Evolutionary conservation across 2,888 invertebrate genomes (phyloP).

Genomic region (Pedicia rivosa): DNA sequence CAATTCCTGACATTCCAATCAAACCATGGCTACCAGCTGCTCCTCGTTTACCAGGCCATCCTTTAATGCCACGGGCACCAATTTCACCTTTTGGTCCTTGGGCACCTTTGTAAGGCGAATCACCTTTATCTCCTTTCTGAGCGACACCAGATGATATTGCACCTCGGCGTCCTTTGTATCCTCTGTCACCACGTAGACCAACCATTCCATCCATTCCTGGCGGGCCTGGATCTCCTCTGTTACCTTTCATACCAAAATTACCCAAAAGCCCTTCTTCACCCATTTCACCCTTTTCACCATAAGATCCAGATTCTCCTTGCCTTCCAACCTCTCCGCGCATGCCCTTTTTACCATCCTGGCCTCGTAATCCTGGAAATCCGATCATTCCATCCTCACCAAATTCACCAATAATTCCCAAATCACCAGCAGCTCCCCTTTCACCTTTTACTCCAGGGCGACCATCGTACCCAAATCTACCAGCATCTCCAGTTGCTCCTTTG

Average conservation of each 20-base stretch:
- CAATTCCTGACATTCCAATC: slow-evolving; percentile 36
- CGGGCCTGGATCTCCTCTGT: slow-evolving; percentile 26
- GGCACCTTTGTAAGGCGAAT: slow-evolving; percentile 27
- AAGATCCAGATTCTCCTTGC: slow-evolving; percentile 31
- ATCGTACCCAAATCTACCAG: slow-evolving; percentile 7
- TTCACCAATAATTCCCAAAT: slow-evolving; percentile 32
- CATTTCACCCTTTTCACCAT: slow-evolving; percentile 43
- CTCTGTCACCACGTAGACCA: slow-evolving; percentile 32
- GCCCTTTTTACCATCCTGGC: slow-evolving; percentile 42
- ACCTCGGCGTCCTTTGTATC: slow-evolving; percentile 15
- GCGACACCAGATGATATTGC: not conserved
- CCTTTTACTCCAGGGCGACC: slow-evolving; percentile 34
- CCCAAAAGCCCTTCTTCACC: slow-evolving; percentile 40
- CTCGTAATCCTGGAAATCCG: slow-evolving; percentile 37
- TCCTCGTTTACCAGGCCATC: too few species aligned
- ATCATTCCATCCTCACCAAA: slow-evolving; percentile 22
- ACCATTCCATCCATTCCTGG: slow-evolving; percentile 34
- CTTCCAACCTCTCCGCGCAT: slow-evolving; percentile 23
- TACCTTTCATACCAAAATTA: slow-evolving; percentile 37
- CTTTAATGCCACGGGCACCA: too few species aligned
- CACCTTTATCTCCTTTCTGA: slow-evolving; percentile 25
- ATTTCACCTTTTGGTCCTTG: slow-evolving; percentile 27
- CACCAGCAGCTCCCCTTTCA: slow-evolving; percentile 42
- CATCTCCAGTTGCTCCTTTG: slow-evolving; percentile 19
- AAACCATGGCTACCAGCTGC: slow-evolving; percentile 41